Conservation (phyloP, 2,113 vertebrate species). For the Myiagra hebetior region DNA sequence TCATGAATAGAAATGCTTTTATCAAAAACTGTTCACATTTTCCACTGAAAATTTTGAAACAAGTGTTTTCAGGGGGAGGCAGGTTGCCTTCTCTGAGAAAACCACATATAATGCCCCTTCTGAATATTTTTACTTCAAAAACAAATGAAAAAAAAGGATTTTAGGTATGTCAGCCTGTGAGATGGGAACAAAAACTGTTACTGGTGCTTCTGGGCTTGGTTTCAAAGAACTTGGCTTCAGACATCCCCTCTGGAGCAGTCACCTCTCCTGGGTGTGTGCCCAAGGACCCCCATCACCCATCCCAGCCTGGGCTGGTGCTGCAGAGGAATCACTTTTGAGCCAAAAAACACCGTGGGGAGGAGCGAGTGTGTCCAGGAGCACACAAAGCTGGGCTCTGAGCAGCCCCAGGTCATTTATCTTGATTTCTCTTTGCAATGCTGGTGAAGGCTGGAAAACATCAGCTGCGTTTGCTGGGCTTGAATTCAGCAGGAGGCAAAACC, state of each 20-base stretch:
- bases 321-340: background rate
- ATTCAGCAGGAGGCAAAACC: background rate
- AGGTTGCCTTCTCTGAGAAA: slow-evolving; percentile 41
- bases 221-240: background rate
- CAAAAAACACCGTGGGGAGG: background rate
- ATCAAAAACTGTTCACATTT: slow-evolving; percentile 11
- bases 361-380: background rate
- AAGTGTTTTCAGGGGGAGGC: slow-evolving; percentile 34
- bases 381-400: background rate
- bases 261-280: no score
- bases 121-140: slow-evolving; percentile 10
- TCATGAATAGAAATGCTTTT: slow-evolving; percentile 55
- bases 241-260: background rate
- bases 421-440: slow-evolving; percentile 49
- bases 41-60: slow-evolving; percentile 37
- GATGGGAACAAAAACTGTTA: background rate
- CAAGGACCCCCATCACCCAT: background rate
- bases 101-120: background rate
- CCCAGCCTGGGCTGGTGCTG: background rate
- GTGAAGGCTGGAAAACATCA: slow-evolving; percentile 20
- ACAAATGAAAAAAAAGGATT: background rate
- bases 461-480: background rate
- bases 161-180: background rate
- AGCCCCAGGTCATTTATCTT: slow-evolving; percentile 50
- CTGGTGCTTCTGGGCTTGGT: background rate